Evolutionary conservation across 1,140 invertebrate genomes (phyloP), one percentile per base, ranked within the genome.

Genomic region (Procambarus virginalis): DNA sequence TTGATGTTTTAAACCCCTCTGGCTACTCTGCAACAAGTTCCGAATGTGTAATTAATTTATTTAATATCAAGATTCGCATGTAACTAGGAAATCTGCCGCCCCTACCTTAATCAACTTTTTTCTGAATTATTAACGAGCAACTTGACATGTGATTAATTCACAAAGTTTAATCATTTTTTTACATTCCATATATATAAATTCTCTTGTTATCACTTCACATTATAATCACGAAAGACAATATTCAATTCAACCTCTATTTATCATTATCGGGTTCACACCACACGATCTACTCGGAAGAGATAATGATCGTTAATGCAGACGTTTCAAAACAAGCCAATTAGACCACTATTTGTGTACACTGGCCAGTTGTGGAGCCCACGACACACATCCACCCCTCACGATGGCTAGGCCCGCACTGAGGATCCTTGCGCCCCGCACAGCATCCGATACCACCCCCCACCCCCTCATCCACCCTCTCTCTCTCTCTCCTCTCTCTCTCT

Each of bases 391-490:
- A 9, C 68, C 68, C 68, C n/a, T 73, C 68, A 73, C 68, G 68
- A 34, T 73, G n/a, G 68, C n/a, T 34, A 73, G 68, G 5, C 68
- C 68, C 68, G 68, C 68, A 73, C 68, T 73, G 68, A 73, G n/a
- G n/a, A 73, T 73, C n/a, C 20, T 6, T 8, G 68, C 22, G 68
- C 68, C 34, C 68, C n/a, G 68, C 68, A 22, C 68, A 73, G 68
- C 68, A 73, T 73, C 68, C 34, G 34, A 34, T n/a, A 22, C 20
- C 68, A 73, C 68, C 68, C 68, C 68, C 68, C 12, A 17, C 5
- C 17, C 8, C 12, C n/a, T n/a, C 12, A 55, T 55, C 51, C 12
- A 8, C 20, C 64, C 64, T 68, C 64, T 68, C 14, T 68, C 64
- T 68, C 64, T 68, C 64, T 68, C 64, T 64, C 60, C 60, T 64